These are phyloP conservation scores for Dasypolia templi DNA, from an alignment of 2,888 invertebrate genomes.

Conservation along the genomic window DNA sequence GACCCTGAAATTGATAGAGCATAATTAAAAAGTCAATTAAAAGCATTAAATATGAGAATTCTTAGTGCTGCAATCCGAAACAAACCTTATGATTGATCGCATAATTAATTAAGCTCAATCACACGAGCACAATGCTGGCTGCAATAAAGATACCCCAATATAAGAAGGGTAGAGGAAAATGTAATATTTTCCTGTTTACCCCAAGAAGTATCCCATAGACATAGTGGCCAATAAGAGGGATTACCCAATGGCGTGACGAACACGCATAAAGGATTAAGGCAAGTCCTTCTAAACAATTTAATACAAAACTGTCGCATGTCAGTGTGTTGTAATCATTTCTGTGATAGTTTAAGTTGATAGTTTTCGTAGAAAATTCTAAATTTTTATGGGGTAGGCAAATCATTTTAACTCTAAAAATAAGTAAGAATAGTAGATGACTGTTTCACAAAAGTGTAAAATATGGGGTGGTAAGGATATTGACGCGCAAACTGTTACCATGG, in stretches of 20 bases:
- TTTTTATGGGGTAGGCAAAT: background rate
- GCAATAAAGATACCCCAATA: conserved; percentile 36
- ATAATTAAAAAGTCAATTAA: background rate
- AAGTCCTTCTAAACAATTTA: conserved; percentile 38
- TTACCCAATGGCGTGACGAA: conserved; percentile 47
- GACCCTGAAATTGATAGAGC: too few relatives aligned
- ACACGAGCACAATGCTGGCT: conserved; percentile 21
- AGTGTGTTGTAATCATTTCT: background rate
- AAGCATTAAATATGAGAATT: background rate
- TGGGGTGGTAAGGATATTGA: too few relatives aligned
- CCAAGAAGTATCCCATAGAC: conserved; percentile 12
- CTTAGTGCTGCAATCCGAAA: background rate
- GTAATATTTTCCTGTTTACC: conserved; percentile 61
- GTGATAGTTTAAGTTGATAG: conserved; percentile 9
- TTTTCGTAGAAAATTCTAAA: background rate
- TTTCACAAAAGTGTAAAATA: background rate
- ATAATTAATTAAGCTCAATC: conserved; percentile 43
- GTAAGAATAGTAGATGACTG: background rate
- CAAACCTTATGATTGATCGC: conserved; percentile 24
- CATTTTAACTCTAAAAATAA: conserved; percentile 8
- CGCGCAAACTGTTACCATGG: too few relatives aligned
- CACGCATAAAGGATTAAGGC: conserved; percentile 16
- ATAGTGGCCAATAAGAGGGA: conserved; percentile 32
- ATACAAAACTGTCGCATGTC: conserved; percentile 28
- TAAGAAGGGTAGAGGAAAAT: conserved; percentile 48